Evolutionary conservation across 2,113 vertebrate species (phyloP).

Genomic region (Hypomesus transpacificus): DNA sequence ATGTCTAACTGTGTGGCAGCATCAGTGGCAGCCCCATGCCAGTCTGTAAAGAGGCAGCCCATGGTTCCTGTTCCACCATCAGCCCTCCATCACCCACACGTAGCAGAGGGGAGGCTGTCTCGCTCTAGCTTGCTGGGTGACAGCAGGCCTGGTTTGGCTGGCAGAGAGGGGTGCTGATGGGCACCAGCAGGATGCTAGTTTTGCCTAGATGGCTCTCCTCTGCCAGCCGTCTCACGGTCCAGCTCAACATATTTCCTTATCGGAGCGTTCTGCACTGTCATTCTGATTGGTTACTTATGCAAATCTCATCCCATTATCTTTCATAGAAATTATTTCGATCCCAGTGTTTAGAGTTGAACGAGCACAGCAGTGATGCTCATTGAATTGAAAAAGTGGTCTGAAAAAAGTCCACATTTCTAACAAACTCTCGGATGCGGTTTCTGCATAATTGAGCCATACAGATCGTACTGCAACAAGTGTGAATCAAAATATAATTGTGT

Average conservation of each 20-base stretch:
- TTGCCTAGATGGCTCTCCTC: constrained; percentile 34
- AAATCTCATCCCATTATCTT: constrained; percentile 27
- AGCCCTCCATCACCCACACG: constrained; percentile 44
- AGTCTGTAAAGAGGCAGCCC: constrained; percentile 18
- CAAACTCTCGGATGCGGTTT: constrained; percentile 6
- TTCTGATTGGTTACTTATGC: constrained; percentile 26
- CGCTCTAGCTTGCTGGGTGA: constrained; percentile 31
- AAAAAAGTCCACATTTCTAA: no score
- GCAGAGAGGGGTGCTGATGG: constrained; percentile 37
- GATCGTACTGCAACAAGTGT: not conserved
- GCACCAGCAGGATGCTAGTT: constrained; percentile 38
- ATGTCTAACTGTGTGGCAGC: constrained; percentile 17
- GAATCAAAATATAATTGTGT: no score
- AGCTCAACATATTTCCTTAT: constrained; percentile 28
- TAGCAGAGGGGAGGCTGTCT: constrained; percentile 26
- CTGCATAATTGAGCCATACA: not conserved
- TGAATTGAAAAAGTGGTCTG: not conserved
- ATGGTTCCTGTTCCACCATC: constrained; percentile 20
- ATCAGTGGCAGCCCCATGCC: constrained; percentile 36
- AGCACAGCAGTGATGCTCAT: constrained; percentile 10
- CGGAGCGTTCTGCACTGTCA: constrained; percentile 20
- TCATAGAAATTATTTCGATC: not conserved
- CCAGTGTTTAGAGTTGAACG: not conserved
- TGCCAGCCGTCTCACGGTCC: constrained; percentile 28
- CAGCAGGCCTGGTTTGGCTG: constrained; percentile 48